phyloP scores from a whole-genome alignment of 1,140 invertebrate species.

The Amyelois transitella region DNA sequence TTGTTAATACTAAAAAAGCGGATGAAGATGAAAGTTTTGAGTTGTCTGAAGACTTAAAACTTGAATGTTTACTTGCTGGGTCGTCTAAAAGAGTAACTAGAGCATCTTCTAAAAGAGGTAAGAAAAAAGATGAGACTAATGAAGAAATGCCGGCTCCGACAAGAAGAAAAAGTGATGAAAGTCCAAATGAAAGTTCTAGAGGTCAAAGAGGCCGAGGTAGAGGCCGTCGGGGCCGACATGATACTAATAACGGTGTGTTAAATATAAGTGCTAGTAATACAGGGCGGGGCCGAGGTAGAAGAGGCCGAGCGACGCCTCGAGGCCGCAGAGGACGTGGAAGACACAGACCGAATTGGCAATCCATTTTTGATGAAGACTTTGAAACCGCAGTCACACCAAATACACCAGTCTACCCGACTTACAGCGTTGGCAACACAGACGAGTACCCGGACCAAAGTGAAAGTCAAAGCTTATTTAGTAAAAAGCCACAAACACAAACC shows the following conservation, averaged over 20 bases:
- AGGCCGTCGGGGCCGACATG: constrained; percentile 1
- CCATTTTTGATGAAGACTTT: too few relatives aligned
- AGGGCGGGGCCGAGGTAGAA: constrained; percentile 5
- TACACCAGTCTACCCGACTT: constrained; percentile 11
- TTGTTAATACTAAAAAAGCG: constrained; percentile 9
- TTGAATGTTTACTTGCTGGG: background rate
- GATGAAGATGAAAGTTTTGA: background rate
- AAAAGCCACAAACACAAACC: constrained; percentile 1
- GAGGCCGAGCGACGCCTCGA: background rate
- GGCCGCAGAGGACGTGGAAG: constrained; percentile 6
- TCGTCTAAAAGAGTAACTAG: constrained; percentile 11
- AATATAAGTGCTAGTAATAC: background rate
- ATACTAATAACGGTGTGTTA: background rate
- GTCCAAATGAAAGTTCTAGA: background rate
- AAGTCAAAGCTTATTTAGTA: constrained; percentile 34
- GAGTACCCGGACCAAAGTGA: constrained; percentile 45
- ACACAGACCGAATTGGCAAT: background rate
- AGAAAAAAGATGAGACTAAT: background rate
- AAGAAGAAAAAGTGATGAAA: background rate
- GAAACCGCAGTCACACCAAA: too few relatives aligned
- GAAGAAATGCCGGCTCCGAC: background rate
- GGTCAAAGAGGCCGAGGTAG: constrained; percentile 9
- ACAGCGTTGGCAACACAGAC: constrained; percentile 46
- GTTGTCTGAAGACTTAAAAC: background rate
- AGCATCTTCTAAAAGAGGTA: constrained; percentile 3